Base-by-base conservation (phyloP, 2,888 invertebrate species). In the Drosophila recens region DNA sequence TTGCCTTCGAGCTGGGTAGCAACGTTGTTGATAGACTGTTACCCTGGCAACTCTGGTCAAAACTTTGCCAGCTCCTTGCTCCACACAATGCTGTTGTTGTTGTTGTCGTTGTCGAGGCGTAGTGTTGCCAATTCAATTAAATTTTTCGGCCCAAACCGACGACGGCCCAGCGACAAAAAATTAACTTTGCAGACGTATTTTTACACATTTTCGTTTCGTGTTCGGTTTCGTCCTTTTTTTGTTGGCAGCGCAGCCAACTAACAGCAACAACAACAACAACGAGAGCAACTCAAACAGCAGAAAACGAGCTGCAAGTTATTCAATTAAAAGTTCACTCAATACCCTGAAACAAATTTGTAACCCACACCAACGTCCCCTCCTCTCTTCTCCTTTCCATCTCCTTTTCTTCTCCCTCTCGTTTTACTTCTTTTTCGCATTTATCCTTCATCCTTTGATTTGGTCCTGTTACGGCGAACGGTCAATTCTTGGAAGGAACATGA, bases 281-380 rank as follows among this genome's bases (percentile, higher is more conserved):
- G 43, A 52, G 46, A 61, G 49, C 51, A 69, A 67, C 67, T 57
- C 64, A 64, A 76, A 72, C 68, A 68, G 72, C 82, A 64, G 79
- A 75, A 79, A 82, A 85, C 83, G 83, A 72, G 82, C 77, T 77
- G 82, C 85, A 77, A 89, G 75, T 85, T 87, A 89, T 86, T 86
- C 87, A 86, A 86, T 89, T 86, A 86, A 86, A 86, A 89, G 78
- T 86, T 85, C 84, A 66, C 59, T 72, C 71, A 83, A 76, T 89
- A 71, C 66, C 68, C 71, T 52, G 62, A 66, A 67, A 68, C 71
- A 72, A 58, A 67, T 65, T 48, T 46, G 38, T 20, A 46, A 40
- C 57, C 34, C 38, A 33, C 54, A 27, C 53, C 13, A 15, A 20
- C 27, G 3, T 8, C 9, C 34, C 38, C 52, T 56, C 30, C 54